A percentile compares a stretch with the other conserved stretches of the same genome.
These are phyloP conservation scores for Mythimna lalbum DNA, from an alignment of 2,888 invertebrate genomes.

Conservation along the genomic window DNA sequence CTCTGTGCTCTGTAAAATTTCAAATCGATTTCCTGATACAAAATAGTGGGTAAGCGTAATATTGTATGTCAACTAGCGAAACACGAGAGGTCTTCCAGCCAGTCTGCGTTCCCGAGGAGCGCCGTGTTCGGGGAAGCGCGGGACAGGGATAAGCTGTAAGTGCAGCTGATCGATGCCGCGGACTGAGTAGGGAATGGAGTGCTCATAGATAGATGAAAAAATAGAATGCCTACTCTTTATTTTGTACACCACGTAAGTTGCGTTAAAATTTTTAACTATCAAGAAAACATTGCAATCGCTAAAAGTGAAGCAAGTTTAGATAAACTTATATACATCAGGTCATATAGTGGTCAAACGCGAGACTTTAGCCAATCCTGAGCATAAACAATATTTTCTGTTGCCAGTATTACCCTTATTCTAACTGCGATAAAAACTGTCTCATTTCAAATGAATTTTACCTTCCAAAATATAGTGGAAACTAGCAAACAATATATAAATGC, in stretches of 20 bases:
- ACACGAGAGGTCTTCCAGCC: slow-evolving; percentile 80
- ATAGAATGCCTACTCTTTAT: too few relatives aligned
- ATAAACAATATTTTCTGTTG: neutral
- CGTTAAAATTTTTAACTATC: too few relatives aligned
- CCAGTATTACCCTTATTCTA: neutral
- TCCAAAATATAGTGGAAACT: neutral
- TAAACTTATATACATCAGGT: too few relatives aligned
- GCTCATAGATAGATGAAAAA: neutral
- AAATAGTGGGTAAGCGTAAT: slow-evolving; percentile 47
- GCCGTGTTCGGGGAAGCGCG: slow-evolving; percentile 73
- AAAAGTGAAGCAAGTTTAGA: too few relatives aligned
- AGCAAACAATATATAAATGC: too few relatives aligned
- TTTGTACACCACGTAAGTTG: too few relatives aligned
- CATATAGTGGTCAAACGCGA: too few relatives aligned
- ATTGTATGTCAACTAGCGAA: slow-evolving; percentile 77
- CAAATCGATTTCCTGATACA: slow-evolving; percentile 11
- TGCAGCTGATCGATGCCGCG: slow-evolving; percentile 60
- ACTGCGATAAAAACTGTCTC: neutral
- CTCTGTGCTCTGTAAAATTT: too few relatives aligned
- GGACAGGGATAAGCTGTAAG: slow-evolving; percentile 86
- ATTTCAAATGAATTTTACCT: neutral
- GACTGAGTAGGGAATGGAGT: slow-evolving; percentile 38
- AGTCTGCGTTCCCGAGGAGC: slow-evolving; percentile 68
- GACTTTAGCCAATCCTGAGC: neutral
- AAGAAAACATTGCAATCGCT: too few relatives aligned